These are phyloP conservation scores for Luperina nickerlii DNA, from an alignment of 2,888 invertebrate species.

Conservation along the genomic window DNA sequence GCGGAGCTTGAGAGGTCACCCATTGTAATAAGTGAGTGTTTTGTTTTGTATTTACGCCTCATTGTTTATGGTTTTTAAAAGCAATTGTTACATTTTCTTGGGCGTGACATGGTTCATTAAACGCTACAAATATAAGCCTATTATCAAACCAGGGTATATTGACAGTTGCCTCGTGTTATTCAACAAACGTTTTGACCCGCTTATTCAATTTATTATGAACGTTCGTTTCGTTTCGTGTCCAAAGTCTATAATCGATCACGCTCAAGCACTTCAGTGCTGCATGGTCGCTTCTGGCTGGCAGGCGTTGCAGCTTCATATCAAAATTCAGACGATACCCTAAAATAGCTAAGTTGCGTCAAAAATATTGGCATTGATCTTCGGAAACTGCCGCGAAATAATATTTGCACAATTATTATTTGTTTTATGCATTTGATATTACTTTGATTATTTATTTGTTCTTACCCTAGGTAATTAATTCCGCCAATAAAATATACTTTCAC, in stretches of 20 bases:
- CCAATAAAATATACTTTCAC: conserved; percentile 58
- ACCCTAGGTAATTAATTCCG: conserved; percentile 54
- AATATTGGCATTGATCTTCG: conserved; percentile 57
- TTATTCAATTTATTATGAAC: background rate
- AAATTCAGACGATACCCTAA: conserved; percentile 23
- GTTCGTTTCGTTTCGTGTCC: too few species aligned
- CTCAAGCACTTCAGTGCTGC: conserved; percentile 4
- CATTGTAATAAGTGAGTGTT: conserved; percentile 26
- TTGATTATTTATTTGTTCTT: conserved; percentile 51
- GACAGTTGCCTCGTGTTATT: background rate
- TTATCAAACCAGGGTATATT: background rate
- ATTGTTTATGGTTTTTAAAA: conserved; percentile 19
- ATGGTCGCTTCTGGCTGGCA: background rate
- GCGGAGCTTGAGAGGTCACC: background rate
- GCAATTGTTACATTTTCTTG: conserved; percentile 18
- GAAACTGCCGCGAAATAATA: conserved; percentile 43
- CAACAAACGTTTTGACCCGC: background rate
- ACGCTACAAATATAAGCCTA: background rate
- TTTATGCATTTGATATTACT: conserved; percentile 31
- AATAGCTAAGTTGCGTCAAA: conserved; percentile 41
- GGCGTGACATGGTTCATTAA: conserved; percentile 15
- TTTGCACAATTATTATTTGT: conserved; percentile 51
- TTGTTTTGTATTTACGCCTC: conserved; percentile 22
- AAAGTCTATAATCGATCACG: conserved; percentile 11
- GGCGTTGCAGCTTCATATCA: conserved; percentile 11